Evolutionary conservation across 2,888 invertebrate genomes (phyloP), one percentile per base, ranked within the genome.

Genomic region (Drosophila barbarae): DNA sequence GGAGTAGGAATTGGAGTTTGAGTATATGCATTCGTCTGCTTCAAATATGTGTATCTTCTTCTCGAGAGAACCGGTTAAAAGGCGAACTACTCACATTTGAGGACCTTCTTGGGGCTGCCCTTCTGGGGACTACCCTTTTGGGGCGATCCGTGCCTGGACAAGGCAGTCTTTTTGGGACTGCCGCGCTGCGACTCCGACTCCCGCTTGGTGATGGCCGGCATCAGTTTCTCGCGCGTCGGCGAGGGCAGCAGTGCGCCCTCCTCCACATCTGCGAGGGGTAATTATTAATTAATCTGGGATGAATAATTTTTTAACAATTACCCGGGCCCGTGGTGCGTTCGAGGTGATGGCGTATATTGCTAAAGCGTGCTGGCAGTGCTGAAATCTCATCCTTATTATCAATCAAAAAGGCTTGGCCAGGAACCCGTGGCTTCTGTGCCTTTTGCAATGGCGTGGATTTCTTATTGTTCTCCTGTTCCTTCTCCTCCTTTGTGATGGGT

Each of bases 391-490:
- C 89, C 72, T 85, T 87, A 69, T 87, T 85, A 91, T 92, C 89
- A 91, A 92, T 88, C 90, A 92, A 86, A 91, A 91, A 64, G 90
- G 92, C 72, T 91, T 92, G 73, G 89, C 92, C 85, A 90, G 91
- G 91, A 92, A 92, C 81, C 84, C 86, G 86, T 35, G 86, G 79
- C 73, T 88, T 88, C 61, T 77, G 61, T 56, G 66, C 93, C 55
- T 74, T 80, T 63, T 73, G 72, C 86, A 93, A 93, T 50, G 95
- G 94, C 38, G 94, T 93, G 64, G 92, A 93, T 90, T 95, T 95
- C 75, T 94, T 94, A 85, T 94, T 95, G 88, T 94, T 94, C 89
- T 95, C 95, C 81, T 95, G 94, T 74, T 95, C 95, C 87, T 96
- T 96, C 87, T 96, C 96, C 87, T 95, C 96, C 85, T 95, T 94